Evolutionary conservation across 2,888 invertebrate species (phyloP).

Genomic region (Bugulina stolonifera): DNA sequence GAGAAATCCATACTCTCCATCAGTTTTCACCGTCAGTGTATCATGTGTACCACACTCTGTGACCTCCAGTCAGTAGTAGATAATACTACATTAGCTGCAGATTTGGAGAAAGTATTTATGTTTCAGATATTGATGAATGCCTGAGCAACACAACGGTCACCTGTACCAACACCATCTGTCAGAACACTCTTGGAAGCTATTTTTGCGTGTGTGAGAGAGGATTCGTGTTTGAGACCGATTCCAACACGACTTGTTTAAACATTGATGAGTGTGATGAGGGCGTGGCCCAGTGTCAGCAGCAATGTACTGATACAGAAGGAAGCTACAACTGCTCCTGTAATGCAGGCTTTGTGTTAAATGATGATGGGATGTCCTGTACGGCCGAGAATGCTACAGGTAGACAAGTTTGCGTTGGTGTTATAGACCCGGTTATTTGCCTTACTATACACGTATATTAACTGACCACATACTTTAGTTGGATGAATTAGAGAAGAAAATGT

Average conservation of each 20-base stretch:
- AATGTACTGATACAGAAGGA: slow-evolving; percentile 1
- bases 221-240: background rate
- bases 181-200: background rate
- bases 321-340: background rate
- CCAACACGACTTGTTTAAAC: background rate
- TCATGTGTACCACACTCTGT: too few species aligned
- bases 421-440: too few species aligned
- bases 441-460: background rate
- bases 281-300: background rate
- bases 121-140: slow-evolving; percentile 26
- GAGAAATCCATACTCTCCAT: too few species aligned
- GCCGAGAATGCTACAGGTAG: background rate
- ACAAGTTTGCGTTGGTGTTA: background rate
- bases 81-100: too few species aligned
- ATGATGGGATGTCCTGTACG: background rate
- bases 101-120: too few species aligned
- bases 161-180: slow-evolving; percentile 6
- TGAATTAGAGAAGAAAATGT: background rate
- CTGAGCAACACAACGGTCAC: background rate
- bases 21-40: too few species aligned
- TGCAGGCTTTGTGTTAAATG: background rate
- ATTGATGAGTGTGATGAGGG: slow-evolving; percentile 10
- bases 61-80: too few species aligned
- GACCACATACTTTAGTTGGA: background rate
- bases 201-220: background rate